These are phyloP conservation scores for Acanthornis magna DNA, from an alignment of 2,797 vertebrate genomes.

Conservation along the genomic window DNA sequence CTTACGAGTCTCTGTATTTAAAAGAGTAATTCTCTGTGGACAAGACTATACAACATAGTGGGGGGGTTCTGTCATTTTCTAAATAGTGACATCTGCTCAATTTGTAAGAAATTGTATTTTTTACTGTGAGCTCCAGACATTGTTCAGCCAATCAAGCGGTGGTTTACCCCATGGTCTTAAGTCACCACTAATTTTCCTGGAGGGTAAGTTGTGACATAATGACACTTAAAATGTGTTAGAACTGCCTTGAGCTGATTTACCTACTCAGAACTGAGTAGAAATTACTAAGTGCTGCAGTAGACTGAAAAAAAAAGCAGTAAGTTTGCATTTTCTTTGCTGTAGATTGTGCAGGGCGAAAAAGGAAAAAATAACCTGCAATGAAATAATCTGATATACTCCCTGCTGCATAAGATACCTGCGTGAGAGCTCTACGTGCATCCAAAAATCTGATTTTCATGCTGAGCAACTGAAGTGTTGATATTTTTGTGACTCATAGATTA, in stretches of 20 bases:
- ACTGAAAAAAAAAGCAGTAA: background rate
- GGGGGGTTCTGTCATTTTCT: background rate
- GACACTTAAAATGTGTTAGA: accelerated
- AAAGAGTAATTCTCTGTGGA: background rate
- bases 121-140: background rate
- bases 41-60: background rate
- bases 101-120: background rate
- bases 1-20: background rate
- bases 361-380: background rate
- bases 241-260: background rate
- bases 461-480: background rate
- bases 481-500: background rate
- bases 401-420: background rate
- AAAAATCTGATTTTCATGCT: background rate
- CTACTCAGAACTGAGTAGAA: background rate
- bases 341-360: background rate
- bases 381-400: background rate
- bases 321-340: background rate
- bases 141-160: background rate
- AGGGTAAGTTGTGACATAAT: background rate
- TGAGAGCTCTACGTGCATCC: accelerated
- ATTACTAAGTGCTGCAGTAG: background rate
- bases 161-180: background rate
- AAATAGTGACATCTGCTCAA: background rate
- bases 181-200: background rate